Base-by-base conservation (phyloP, 2,888 invertebrate genomes). In the Orthosia cruda region DNA sequence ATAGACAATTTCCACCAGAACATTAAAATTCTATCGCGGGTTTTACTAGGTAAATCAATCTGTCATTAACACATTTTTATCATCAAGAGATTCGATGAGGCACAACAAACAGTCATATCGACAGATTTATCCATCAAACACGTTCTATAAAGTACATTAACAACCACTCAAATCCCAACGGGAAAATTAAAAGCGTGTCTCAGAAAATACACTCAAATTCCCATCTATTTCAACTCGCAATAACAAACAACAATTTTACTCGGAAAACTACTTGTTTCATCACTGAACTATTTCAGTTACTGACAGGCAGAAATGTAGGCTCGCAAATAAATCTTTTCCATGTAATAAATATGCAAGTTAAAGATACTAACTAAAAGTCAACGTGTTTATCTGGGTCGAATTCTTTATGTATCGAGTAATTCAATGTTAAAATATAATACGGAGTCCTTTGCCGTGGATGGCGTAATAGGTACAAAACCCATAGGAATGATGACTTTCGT, bases 211-310 rank as follows among this genome's bases (percentile, higher is more conserved):
- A 64, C 74, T 77, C 57, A 69, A 64, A 57, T 47, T 73, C n/a
- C 67, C 71, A 62, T 79, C 63, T 52, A 77, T 82, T 79, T 77
- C 26, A 7, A 50, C 58, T 40, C 57, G 58, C 4, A 84, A 82
- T 72, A 85, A 85, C 70, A 85, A 85, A 87, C 23, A 71, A 80
- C 12, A 65, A 59, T 77, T 71, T 69, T 76, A 70, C 79, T 40
- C 2, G 62, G 59, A 71, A 85, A 74, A 61, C 54, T 26, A 58
- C 68, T 76, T 32, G 66, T 84, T 74, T 81, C 81, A 69, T 79
- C 82, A 82, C 64, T 45, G 18, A 71, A 76, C 70, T 82, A 87
- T 77, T 85, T 74, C 40, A 40, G 72, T 65, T 49, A 40, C 68
- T 75, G 84, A 81, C 80, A 80, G 20, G 45, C 68, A 66, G 65